Evolutionary conservation across 1,140 invertebrate genomes (phyloP).

Genomic region (Palaemon carinicauda): DNA sequence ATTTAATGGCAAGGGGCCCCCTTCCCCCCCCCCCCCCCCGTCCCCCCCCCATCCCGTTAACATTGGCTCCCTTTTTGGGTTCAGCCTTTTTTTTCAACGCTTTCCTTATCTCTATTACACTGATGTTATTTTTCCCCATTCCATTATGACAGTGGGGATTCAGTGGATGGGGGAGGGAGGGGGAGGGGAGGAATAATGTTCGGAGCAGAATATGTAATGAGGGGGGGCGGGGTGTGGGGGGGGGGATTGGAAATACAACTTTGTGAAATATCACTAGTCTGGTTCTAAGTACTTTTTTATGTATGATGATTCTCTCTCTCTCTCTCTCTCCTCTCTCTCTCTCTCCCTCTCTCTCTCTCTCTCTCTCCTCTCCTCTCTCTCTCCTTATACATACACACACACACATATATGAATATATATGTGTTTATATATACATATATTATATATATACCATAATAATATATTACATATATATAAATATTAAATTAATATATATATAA

Average conservation of each 20-base stretch:
- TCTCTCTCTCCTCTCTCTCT: neutral
- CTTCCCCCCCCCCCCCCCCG: neutral
- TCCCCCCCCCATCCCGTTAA: neutral
- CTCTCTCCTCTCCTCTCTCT: neutral
- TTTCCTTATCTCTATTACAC: neutral
- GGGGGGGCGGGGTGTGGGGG: neutral
- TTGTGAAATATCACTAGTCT: neutral
- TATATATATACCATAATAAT: no score
- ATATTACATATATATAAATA: no score
- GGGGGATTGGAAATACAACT: neutral
- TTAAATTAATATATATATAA: no score
- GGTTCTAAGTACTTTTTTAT: neutral
- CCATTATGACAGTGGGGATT: neutral
- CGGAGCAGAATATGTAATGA: neutral
- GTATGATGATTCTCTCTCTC: neutral
- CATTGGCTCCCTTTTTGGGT: neutral
- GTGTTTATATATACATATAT: no score
- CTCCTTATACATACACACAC: no score
- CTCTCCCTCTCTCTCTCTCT: slow-evolving; percentile 9
- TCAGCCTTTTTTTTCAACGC: neutral
- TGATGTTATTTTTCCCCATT: neutral
- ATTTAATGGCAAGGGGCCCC: neutral
- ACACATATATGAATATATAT: no score
- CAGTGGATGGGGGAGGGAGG: neutral
- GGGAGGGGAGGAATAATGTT: neutral